A percentile compares a stretch with the other conserved stretches of the same genome.
These are phyloP conservation scores for Python bivittatus DNA, from an alignment of 2,113 vertebrate genomes.

Conservation along the genomic window DNA sequence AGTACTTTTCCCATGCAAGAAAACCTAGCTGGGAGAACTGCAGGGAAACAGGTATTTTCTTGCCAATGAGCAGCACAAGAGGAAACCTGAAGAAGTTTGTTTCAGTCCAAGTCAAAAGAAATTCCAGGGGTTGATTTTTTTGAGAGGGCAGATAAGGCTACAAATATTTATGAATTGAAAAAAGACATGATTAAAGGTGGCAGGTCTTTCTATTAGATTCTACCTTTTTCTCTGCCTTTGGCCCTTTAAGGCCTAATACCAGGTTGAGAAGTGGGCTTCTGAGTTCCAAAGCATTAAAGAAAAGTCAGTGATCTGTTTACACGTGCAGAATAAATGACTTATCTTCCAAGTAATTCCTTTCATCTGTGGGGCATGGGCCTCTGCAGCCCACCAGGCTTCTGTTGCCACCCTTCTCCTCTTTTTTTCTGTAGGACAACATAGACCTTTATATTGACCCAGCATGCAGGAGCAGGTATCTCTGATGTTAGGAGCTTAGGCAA, in stretches of 20 bases:
- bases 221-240: neutral
- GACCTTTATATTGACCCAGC: neutral
- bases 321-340: neutral
- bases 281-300: neutral
- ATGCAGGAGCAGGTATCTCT: neutral
- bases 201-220: neutral
- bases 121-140: neutral
- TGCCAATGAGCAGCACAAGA: neutral
- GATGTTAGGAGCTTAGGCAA: neutral
- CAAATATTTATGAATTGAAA: neutral
- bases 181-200: neutral
- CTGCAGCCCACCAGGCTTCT: neutral
- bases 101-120: neutral
- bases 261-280: neutral
- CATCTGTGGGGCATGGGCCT: neutral
- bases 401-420: neutral
- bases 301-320: neutral
- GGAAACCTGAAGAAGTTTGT: neutral
- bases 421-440: neutral
- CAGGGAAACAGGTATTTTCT: slow-evolving; percentile 21
- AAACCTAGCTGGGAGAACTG: neutral
- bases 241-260: neutral
- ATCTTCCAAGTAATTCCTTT: neutral
- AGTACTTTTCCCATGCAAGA: neutral
- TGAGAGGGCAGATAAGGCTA: neutral